Percentiles rank a stretch among this genome's conserved stretches.
These are phyloP conservation scores for Drosophila nannoptera DNA, from an alignment of 1,140 invertebrate species.

Conservation along the genomic window DNA sequence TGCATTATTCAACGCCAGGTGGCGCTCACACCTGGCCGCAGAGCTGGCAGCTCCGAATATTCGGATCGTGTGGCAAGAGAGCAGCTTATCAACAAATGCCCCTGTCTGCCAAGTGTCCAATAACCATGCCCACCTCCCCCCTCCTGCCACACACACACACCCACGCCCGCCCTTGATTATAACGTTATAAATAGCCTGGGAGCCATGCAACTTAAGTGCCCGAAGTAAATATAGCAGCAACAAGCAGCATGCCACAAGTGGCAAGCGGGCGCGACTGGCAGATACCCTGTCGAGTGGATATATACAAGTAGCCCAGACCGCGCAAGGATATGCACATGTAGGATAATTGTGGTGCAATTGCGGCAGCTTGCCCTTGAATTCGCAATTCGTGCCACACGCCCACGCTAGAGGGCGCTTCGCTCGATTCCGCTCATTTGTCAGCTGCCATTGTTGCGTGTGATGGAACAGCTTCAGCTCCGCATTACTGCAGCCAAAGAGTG, in stretches of 20 bases:
- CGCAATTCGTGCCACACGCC: background rate
- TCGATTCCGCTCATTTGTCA: slow-evolving; percentile 14
- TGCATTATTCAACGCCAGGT: slow-evolving; percentile 3
- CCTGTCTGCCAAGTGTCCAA: background rate
- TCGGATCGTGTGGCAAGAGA: background rate
- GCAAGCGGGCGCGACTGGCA: background rate
- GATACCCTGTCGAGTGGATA: background rate
- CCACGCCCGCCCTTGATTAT: background rate
- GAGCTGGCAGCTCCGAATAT: too few species aligned
- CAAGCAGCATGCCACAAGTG: background rate
- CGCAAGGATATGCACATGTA: too few species aligned
- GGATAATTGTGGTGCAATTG: too few species aligned
- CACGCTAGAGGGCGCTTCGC: background rate
- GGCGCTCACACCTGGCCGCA: background rate
- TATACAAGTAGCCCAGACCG: too few species aligned
- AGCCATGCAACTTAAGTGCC: slow-evolving; percentile 1
- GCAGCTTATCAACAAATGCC: slow-evolving; percentile 1
- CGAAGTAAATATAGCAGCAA: background rate
- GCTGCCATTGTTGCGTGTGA: slow-evolving; percentile 25
- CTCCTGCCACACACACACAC: background rate
- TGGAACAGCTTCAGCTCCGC: slow-evolving; percentile 4
- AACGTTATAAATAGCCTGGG: background rate
- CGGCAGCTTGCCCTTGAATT: too few species aligned
- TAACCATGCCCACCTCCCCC: background rate
- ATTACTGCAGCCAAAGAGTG: background rate